A percentile compares a stretch with the other conserved stretches of the same genome.
These are phyloP conservation scores for Eledona agricola DNA, from an alignment of 2,888 invertebrate genomes.

Conservation along the genomic window DNA sequence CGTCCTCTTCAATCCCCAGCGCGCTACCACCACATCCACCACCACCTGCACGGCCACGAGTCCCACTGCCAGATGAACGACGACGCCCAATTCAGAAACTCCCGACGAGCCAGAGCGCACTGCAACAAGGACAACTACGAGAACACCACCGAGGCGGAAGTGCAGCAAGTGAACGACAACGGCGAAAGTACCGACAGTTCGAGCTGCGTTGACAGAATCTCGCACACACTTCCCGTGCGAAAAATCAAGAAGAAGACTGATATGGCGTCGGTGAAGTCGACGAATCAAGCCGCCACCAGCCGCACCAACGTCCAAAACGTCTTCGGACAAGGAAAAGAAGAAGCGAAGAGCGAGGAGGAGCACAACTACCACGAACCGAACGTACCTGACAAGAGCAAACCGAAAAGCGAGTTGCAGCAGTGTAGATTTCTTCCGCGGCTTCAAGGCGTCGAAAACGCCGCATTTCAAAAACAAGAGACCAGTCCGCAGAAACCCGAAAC, in stretches of 20 bases:
- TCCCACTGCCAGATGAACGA: conserved; percentile 62
- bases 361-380: conserved; percentile 59
- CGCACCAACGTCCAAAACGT: conserved; percentile 64
- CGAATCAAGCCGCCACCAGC: conserved; percentile 49
- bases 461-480: conserved; percentile 76
- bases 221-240: conserved; percentile 67
- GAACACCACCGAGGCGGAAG: conserved; percentile 64
- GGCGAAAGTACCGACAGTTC: conserved; percentile 64
- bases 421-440: conserved; percentile 63
- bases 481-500: conserved; percentile 68
- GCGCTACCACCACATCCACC: conserved; percentile 59
- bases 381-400: conserved; percentile 46
- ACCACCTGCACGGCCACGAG: conserved; percentile 60
- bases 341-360: conserved; percentile 55
- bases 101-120: conserved; percentile 52
- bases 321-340: conserved; percentile 52
- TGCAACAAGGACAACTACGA: conserved; percentile 66
- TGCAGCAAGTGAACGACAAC: conserved; percentile 57
- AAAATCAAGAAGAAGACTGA: conserved; percentile 67
- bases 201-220: conserved; percentile 62
- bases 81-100: conserved; percentile 55
- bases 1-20: conserved; percentile 62
- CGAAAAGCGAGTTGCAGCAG: conserved; percentile 49
- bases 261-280: conserved; percentile 62
- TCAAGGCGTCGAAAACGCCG: conserved; percentile 80